Conservation (phyloP, 2,888 invertebrate genomes). For the Amorpha juglandis region DNA sequence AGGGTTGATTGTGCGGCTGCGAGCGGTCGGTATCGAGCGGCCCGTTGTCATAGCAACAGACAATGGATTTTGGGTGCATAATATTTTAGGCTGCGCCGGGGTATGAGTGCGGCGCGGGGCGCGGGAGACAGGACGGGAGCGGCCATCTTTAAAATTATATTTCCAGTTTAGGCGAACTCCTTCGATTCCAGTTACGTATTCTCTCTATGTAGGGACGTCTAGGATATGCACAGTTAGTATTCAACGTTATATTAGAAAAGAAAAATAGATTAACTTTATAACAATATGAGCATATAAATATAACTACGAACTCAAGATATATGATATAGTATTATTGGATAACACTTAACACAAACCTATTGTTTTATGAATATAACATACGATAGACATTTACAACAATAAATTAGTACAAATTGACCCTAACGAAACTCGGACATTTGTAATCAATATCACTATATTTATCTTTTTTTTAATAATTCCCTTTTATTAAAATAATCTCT, state of each 20-base stretch:
- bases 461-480: background rate
- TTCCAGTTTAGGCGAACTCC: slow-evolving; percentile 78
- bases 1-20: slow-evolving; percentile 69
- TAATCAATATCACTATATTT: background rate
- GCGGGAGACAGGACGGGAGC: slow-evolving; percentile 62
- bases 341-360: too few species aligned
- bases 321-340: background rate
- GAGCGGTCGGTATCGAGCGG: slow-evolving; percentile 77
- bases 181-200: slow-evolving; percentile 70
- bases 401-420: too few species aligned
- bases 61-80: slow-evolving; percentile 85
- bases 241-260: background rate
- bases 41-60: slow-evolving; percentile 82
- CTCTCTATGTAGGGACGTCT: slow-evolving; percentile 52
- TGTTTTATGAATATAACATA: too few species aligned
- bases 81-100: slow-evolving; percentile 83
- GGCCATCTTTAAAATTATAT: slow-evolving; percentile 84
- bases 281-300: background rate
- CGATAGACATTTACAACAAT: too few species aligned
- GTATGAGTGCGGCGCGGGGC: slow-evolving; percentile 58
- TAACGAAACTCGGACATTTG: too few species aligned
- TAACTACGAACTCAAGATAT: background rate
- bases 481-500: background rate
- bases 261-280: background rate
- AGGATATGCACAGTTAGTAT: slow-evolving; percentile 48